A percentile compares a stretch with the other conserved stretches of the same genome.
Conservation (phyloP, 2,888 invertebrate genomes). For the Hesperia comma region DNA sequence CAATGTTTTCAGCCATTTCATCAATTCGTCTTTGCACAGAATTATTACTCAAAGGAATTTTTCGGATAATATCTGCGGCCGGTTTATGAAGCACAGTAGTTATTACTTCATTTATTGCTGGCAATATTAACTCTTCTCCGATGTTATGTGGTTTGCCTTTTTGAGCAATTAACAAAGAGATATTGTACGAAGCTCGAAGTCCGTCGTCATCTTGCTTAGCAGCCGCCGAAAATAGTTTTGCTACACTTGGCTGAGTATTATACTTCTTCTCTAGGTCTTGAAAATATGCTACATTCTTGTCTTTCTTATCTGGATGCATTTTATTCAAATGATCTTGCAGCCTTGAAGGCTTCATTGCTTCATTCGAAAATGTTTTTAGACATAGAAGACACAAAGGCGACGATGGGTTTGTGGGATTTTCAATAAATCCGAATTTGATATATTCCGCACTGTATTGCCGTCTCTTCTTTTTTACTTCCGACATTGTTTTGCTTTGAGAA, state of each 20-base stretch:
- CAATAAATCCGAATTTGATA: no score
- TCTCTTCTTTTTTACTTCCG: no score
- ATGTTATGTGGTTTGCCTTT: constrained; percentile 42
- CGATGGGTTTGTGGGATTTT: constrained; percentile 44
- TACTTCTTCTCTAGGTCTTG: constrained; percentile 45
- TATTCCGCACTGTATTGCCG: no score
- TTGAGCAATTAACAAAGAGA: constrained; percentile 42
- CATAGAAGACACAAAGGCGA: constrained; percentile 44
- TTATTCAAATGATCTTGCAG: no score
- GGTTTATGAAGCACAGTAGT: constrained; percentile 45
- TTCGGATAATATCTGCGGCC: constrained; percentile 44
- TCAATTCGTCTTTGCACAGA: constrained; percentile 41
- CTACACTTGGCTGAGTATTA: constrained; percentile 43
- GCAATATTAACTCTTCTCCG: constrained; percentile 43
- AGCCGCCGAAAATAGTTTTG: constrained; percentile 43
- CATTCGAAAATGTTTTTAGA: constrained; percentile 46
- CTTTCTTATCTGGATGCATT: constrained; percentile 43
- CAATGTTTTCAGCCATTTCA: constrained; percentile 40
- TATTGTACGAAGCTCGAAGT: constrained; percentile 43
- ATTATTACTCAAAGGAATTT: constrained; percentile 45
- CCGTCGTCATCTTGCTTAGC: constrained; percentile 46
- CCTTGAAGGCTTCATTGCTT: constrained; percentile 26
- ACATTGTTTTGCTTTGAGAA: no score
- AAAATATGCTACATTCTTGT: constrained; percentile 43
- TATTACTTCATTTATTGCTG: constrained; percentile 44